Evolutionary conservation across 2,888 invertebrate genomes (phyloP).

Genomic region (Drosophila algonquin): DNA sequence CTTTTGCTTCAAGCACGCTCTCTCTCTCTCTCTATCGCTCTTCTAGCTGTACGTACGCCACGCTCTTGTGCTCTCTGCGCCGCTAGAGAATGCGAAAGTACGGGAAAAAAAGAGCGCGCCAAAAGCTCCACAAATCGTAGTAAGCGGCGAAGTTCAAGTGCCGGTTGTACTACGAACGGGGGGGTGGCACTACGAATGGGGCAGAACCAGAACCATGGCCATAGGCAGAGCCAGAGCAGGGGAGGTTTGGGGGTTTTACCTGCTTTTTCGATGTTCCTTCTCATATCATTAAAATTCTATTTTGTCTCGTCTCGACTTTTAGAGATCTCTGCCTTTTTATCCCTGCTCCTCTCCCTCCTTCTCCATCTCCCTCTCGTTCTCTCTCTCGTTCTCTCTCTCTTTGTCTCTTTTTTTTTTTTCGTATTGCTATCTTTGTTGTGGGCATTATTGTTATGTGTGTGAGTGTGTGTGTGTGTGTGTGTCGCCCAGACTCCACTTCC

Average conservation of each 20-base stretch:
- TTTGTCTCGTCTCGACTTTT: slow-evolving; percentile 62
- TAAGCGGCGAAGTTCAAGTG: slow-evolving; percentile 56
- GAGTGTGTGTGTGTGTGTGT: slow-evolving; percentile 15
- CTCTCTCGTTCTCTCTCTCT: slow-evolving; percentile 21
- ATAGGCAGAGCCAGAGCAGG: neutral
- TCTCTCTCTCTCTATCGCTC: slow-evolving; percentile 12
- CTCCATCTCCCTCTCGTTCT: too few species aligned
- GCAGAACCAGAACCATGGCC: neutral
- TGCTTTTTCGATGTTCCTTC: slow-evolving; percentile 48
- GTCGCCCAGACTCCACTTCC: slow-evolving; percentile 34
- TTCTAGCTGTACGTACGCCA: too few species aligned
- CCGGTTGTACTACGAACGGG: slow-evolving; percentile 61
- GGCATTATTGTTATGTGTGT: slow-evolving; percentile 39
- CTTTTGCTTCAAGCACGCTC: slow-evolving; percentile 17
- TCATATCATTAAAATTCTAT: slow-evolving; percentile 74
- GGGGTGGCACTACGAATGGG: slow-evolving; percentile 13
- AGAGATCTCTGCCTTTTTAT: slow-evolving; percentile 21
- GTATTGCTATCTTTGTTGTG: slow-evolving; percentile 34
- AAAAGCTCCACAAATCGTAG: slow-evolving; percentile 23
- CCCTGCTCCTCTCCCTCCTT: neutral
- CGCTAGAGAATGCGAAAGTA: slow-evolving; percentile 4
- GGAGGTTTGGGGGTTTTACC: slow-evolving; percentile 10
- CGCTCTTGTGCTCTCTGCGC: slow-evolving; percentile 54
- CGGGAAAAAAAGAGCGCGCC: slow-evolving; percentile 33
- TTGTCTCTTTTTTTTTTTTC: slow-evolving; percentile 10